These are phyloP conservation scores for Tragelaphus scriptus DNA, from an alignment of 2,113 vertebrate species.

Conservation along the genomic window DNA sequence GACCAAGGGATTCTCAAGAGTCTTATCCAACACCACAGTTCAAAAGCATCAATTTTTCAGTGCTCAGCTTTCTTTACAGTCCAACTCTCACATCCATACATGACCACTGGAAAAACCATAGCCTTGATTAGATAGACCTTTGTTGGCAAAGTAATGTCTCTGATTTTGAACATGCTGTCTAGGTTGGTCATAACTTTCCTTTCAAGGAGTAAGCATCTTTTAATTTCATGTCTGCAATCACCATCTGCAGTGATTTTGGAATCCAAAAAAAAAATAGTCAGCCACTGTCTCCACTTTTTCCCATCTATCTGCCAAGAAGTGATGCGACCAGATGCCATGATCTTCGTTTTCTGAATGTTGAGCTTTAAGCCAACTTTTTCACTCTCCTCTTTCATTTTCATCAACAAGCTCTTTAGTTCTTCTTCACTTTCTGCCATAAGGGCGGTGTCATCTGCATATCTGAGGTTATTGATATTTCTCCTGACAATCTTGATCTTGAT, in stretches of 20 bases:
- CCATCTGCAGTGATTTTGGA: background rate
- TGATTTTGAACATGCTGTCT: background rate
- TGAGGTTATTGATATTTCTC: too few relatives aligned
- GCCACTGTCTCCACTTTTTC: background rate
- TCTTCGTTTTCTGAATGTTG: background rate
- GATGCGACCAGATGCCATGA: background rate
- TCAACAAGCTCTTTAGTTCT: background rate
- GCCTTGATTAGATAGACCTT: background rate
- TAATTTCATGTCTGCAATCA: background rate
- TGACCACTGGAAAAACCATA: background rate
- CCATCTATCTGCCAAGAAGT: background rate
- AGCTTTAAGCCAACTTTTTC: background rate
- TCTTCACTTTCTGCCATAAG: background rate
- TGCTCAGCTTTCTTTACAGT: background rate
- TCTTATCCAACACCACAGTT: background rate
- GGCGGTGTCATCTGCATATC: background rate
- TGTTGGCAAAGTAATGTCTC: background rate
- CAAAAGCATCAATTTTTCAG: background rate
- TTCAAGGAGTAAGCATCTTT: background rate
- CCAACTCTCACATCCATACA: background rate
- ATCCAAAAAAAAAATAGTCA: background rate
- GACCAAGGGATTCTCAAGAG: background rate
- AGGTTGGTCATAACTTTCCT: background rate
- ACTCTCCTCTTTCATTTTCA: background rate
- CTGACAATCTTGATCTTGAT: background rate